Conservation (phyloP, 2,113 vertebrate species). For the Gasterosteus nipponicus region DNA sequence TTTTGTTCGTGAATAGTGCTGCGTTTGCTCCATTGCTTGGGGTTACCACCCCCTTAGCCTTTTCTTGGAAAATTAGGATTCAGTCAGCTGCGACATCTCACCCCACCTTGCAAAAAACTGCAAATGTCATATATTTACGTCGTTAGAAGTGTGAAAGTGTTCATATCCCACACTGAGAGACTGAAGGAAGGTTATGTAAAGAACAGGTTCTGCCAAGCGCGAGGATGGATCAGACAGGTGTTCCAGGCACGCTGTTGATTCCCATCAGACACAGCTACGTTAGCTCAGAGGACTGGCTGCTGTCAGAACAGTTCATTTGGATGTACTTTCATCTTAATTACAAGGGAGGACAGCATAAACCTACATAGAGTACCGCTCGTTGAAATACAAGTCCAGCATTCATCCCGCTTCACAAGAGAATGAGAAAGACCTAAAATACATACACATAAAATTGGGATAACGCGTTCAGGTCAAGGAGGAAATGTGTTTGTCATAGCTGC, state of each 20-base stretch:
- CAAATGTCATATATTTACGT: constrained; percentile 64
- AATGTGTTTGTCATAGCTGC: constrained; percentile 1
- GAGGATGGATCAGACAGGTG: constrained; percentile 36
- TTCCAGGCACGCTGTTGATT: constrained; percentile 29
- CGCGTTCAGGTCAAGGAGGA: neutral
- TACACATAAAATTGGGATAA: constrained; percentile 5
- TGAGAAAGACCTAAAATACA: neutral
- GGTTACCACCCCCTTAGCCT: constrained; percentile 60
- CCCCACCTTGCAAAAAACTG: constrained; percentile 56
- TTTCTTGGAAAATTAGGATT: constrained; percentile 69
- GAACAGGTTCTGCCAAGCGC: constrained; percentile 43
- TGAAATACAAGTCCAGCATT: neutral
- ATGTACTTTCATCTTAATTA: constrained; percentile 26
- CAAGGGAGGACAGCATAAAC: constrained; percentile 2
- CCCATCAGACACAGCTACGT: neutral
- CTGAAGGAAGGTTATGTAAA: constrained; percentile 55
- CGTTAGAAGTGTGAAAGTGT: constrained; percentile 55
- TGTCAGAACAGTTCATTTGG: neutral
- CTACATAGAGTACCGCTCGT: neutral
- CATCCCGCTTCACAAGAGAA: neutral
- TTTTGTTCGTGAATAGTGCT: constrained; percentile 61
- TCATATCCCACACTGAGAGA: constrained; percentile 31
- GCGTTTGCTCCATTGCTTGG: constrained; percentile 62
- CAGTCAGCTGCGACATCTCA: constrained; percentile 64
- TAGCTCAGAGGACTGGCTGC: constrained; percentile 1